Conservation (phyloP, 2,888 invertebrate species). For the Amphimallon solstitiale region DNA sequence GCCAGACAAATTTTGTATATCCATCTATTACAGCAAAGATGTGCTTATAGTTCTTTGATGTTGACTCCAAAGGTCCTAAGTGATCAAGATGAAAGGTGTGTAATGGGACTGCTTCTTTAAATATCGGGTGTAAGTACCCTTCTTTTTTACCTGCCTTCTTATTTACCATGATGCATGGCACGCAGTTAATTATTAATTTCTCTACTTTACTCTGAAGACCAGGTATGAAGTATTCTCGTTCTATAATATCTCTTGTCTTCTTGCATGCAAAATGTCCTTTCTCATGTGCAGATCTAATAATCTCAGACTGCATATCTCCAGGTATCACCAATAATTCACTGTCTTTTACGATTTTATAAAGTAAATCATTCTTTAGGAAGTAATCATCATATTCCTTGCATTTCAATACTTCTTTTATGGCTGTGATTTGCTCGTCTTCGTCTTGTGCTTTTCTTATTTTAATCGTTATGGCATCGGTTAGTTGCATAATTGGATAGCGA, state of each 20-base stretch:
- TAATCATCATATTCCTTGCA: not conserved
- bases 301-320: no score
- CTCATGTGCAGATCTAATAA: not conserved
- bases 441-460: not conserved
- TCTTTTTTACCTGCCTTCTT: slow-evolving; percentile 43
- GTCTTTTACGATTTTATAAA: not conserved
- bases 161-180: slow-evolving; percentile 47
- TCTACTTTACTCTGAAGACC: slow-evolving; percentile 53
- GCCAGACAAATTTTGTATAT: slow-evolving; percentile 54
- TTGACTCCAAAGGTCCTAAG: slow-evolving; percentile 22
- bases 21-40: slow-evolving; percentile 28
- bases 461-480: not conserved
- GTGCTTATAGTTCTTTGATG: slow-evolving; percentile 1
- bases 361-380: not conserved
- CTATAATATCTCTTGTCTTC: slow-evolving; percentile 3
- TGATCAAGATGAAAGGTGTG: slow-evolving; percentile 29
- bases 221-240: slow-evolving; percentile 36
- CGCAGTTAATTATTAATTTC: slow-evolving; percentile 49
- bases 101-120: slow-evolving; percentile 35
- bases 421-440: not conserved
- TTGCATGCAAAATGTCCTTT: slow-evolving; percentile 11
- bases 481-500: not conserved
- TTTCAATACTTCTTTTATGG: not conserved
- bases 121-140: slow-evolving; percentile 43
- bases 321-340: not conserved